phyloP scores from a whole-genome alignment of 2,888 invertebrate species.

The Tridacna gigas region DNA sequence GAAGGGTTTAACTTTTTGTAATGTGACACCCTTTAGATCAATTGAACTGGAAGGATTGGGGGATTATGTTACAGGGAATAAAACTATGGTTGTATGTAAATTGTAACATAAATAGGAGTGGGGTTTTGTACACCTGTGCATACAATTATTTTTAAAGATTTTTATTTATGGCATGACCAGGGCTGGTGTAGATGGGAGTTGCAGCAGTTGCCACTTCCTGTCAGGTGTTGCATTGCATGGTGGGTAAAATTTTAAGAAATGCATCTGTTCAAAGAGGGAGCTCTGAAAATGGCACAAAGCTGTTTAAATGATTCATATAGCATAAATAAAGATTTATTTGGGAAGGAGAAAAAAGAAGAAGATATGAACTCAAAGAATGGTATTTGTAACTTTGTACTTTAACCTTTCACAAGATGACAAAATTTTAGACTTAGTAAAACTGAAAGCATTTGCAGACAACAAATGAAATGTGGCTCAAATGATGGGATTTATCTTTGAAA shows the following conservation, averaged over 20 bases:
- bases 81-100: neutral
- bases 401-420: too few relatives aligned
- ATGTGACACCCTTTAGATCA: neutral
- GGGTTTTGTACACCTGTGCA: neutral
- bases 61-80: neutral
- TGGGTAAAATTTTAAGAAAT: neutral
- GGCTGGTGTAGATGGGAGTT: neutral
- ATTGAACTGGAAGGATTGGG: neutral
- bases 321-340: too few relatives aligned
- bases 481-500: too few relatives aligned
- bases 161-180: neutral
- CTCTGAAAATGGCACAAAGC: too few relatives aligned
- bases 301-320: too few relatives aligned
- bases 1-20: neutral
- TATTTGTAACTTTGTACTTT: too few relatives aligned
- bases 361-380: too few relatives aligned
- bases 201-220: slow-evolving; percentile 5
- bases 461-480: too few relatives aligned
- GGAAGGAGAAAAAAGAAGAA: too few relatives aligned
- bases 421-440: too few relatives aligned
- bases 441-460: too few relatives aligned
- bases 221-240: slow-evolving; percentile 3
- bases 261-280: neutral
- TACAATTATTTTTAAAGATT: neutral
- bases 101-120: neutral